Conservation (phyloP, 2,113 vertebrate genomes). For the Dicaeum eximium region DNA sequence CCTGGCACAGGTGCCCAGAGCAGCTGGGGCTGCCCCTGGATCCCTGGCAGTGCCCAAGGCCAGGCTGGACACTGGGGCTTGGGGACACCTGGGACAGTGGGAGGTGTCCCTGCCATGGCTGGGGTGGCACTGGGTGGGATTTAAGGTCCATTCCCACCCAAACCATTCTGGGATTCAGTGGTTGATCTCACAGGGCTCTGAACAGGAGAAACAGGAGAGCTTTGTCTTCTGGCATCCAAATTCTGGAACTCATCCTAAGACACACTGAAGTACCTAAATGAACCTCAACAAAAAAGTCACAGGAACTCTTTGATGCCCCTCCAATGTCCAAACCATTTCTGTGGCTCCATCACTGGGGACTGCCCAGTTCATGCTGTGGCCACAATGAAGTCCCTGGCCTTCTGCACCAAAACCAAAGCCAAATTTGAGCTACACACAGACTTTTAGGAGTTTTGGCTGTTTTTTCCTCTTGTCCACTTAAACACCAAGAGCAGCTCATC, state of each 20-base stretch:
- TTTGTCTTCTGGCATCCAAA: background rate
- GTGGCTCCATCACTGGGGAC: background rate
- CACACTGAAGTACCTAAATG: background rate
- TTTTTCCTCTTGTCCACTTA: background rate
- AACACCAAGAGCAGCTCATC: background rate
- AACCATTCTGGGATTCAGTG: background rate
- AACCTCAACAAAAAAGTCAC: background rate
- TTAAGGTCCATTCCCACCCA: background rate
- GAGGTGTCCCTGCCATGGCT: background rate
- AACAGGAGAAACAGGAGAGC: background rate
- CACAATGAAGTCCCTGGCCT: accelerated
- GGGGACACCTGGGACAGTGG: background rate
- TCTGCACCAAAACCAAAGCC: background rate
- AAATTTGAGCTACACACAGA: background rate
- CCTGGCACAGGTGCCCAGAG: background rate
- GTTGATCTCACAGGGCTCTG: background rate
- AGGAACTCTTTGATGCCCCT: background rate
- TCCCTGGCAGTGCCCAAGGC: background rate
- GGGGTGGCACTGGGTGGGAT: accelerated
- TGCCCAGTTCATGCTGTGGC: background rate
- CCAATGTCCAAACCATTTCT: accelerated
- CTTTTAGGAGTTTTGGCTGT: background rate
- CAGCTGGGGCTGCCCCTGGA: background rate
- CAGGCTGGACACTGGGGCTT: background rate
- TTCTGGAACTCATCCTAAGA: background rate